Percentiles rank a stretch among this genome's conserved stretches.
phyloP scores from a whole-genome alignment of 1,140 invertebrate species.

The Xylocopa sonorina region DNA sequence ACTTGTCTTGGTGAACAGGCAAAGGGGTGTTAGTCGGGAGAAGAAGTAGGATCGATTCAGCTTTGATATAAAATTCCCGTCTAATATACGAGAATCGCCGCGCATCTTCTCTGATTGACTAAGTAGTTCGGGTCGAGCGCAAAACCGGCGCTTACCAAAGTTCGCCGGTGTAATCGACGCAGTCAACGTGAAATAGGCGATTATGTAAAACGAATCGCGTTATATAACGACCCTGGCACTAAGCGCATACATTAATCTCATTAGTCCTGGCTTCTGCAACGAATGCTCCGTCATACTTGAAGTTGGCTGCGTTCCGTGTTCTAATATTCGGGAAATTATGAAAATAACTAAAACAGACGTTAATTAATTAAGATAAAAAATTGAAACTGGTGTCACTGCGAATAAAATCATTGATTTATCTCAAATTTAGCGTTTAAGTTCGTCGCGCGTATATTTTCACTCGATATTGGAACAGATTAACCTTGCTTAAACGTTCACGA shows the following conservation, averaged over 20 bases:
- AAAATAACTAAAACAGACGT: neutral
- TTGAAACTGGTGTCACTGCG: too few relatives aligned
- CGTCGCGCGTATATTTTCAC: neutral
- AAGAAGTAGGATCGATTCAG: too few relatives aligned
- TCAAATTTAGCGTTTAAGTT: neutral
- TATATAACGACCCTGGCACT: neutral
- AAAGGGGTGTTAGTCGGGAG: too few relatives aligned
- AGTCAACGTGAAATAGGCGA: constrained; percentile 12
- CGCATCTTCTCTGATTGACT: constrained; percentile 45
- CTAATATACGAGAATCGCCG: neutral
- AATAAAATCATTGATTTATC: too few relatives aligned
- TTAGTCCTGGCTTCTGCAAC: neutral
- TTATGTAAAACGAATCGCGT: constrained; percentile 2
- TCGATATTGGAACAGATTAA: neutral
- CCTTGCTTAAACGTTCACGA: too few relatives aligned
- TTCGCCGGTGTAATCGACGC: constrained; percentile 34
- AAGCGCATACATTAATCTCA: constrained; percentile 27
- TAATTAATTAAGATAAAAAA: neutral
- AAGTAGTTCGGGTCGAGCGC: constrained; percentile 49
- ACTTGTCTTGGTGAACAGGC: constrained; percentile 16
- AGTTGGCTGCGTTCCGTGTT: neutral
- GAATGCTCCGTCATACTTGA: neutral
- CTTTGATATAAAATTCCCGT: too few relatives aligned
- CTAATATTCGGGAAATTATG: too few relatives aligned
- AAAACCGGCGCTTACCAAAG: constrained; percentile 37